Conservation (phyloP, 2,113 vertebrate species). For the Bungarus multicinctus region DNA sequence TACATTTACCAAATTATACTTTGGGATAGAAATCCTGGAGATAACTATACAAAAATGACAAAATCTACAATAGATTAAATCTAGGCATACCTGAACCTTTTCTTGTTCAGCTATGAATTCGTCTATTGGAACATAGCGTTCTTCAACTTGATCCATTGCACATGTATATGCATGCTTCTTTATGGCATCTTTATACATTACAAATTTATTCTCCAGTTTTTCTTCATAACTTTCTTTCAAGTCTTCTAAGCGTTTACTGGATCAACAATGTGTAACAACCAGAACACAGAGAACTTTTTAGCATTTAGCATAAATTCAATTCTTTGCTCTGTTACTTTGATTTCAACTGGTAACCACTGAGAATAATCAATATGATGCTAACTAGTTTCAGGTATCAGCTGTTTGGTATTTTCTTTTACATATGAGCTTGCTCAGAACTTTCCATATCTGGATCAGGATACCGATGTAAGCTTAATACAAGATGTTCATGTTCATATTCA, state of each 20-base stretch:
- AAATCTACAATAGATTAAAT: background rate
- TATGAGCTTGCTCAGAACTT: background rate
- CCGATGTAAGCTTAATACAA: background rate
- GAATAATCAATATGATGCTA: background rate
- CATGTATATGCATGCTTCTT: constrained; percentile 85
- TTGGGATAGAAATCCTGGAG: background rate
- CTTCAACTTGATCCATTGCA: constrained; percentile 81
- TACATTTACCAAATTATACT: background rate
- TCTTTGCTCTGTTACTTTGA: background rate
- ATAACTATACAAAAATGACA: background rate
- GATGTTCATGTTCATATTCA: background rate
- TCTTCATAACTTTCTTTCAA: constrained; percentile 84
- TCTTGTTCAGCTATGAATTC: constrained; percentile 81
- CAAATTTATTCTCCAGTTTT: constrained; percentile 85
- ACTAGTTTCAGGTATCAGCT: background rate
- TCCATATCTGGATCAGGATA: background rate
- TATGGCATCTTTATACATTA: constrained; percentile 88
- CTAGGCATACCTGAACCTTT: constrained; percentile 75
- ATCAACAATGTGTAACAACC: background rate
- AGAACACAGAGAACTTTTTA: background rate
- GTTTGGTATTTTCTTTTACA: background rate
- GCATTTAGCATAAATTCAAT: background rate
- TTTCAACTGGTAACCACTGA: background rate
- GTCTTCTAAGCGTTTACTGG: constrained; percentile 80
- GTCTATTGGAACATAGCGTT: constrained; percentile 80